These are phyloP conservation scores for Lissonota sp. DNA, from an alignment of 2,888 invertebrate genomes.

Conservation along the genomic window DNA sequence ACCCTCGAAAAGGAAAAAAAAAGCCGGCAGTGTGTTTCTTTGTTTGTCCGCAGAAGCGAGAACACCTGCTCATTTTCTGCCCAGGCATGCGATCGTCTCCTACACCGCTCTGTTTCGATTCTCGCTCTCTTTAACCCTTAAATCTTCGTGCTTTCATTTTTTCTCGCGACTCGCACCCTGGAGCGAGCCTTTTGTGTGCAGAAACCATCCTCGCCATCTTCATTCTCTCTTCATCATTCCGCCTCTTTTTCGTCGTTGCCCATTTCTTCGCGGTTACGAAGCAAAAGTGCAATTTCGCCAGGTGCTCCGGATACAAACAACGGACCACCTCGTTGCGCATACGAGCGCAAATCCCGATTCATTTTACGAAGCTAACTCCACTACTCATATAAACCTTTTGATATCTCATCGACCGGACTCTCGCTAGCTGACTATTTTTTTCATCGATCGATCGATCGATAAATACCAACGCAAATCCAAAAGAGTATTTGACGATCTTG, in stretches of 20 bases:
- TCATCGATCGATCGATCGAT: too few relatives aligned
- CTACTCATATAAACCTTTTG: too few relatives aligned
- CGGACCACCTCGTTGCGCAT: constrained; percentile 42
- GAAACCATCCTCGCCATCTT: constrained; percentile 18
- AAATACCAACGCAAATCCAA: too few relatives aligned
- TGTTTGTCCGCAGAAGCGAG: constrained; percentile 70
- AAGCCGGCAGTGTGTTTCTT: constrained; percentile 66
- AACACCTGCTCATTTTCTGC: constrained; percentile 75
- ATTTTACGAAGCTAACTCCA: too few relatives aligned
- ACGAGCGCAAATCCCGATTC: too few relatives aligned
- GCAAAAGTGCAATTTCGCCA: constrained; percentile 16
- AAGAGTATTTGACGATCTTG: too few relatives aligned
- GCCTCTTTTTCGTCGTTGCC: constrained; percentile 34
- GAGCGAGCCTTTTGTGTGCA: constrained; percentile 8
- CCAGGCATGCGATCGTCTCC: constrained; percentile 68
- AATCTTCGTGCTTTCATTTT: neutral
- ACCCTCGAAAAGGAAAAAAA: constrained; percentile 24
- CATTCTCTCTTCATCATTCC: constrained; percentile 27
- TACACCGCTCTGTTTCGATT: neutral
- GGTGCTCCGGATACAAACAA: neutral
- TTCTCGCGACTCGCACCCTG: neutral
- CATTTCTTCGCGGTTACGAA: constrained; percentile 8
- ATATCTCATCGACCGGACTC: too few relatives aligned
- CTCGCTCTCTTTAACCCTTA: constrained; percentile 16
- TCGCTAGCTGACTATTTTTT: too few relatives aligned